phyloP scores from a whole-genome alignment of 1,140 invertebrate genomes.

The Hylaeus anthracinus region DNA sequence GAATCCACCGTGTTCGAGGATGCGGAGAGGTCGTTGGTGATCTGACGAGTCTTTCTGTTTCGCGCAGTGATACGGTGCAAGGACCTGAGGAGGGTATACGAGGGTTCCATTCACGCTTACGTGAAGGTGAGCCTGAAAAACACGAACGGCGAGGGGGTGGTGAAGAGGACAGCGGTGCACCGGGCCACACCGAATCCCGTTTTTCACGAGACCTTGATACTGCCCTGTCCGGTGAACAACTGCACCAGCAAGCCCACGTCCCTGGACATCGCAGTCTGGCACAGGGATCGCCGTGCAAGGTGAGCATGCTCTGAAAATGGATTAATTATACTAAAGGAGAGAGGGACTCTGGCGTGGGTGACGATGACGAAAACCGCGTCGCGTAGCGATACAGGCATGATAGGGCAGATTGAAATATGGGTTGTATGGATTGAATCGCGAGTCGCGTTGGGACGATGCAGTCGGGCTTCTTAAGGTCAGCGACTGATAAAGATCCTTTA shows the following conservation, averaged over 20 bases:
- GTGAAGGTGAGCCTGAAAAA: constrained; percentile 78
- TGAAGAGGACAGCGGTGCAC: constrained; percentile 79
- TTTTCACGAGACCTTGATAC: constrained; percentile 77
- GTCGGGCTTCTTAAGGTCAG: too few relatives aligned
- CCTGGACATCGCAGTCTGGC: constrained; percentile 80
- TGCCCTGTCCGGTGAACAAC: constrained; percentile 74
- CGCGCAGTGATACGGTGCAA: constrained; percentile 78
- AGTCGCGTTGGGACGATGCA: too few relatives aligned
- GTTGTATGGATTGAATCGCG: too few relatives aligned
- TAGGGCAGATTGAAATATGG: too few relatives aligned
- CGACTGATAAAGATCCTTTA: too few relatives aligned
- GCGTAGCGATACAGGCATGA: too few relatives aligned
- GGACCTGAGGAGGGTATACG: constrained; percentile 75
- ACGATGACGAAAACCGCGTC: too few relatives aligned
- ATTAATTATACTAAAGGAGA: too few relatives aligned
- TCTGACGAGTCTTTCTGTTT: constrained; percentile 30
- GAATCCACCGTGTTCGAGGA: too few relatives aligned
- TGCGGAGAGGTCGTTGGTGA: neutral
- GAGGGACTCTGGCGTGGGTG: too few relatives aligned
- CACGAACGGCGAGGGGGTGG: constrained; percentile 72
- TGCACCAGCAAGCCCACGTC: constrained; percentile 72
- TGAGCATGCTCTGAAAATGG: constrained; percentile 59
- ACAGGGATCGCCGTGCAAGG: constrained; percentile 80
- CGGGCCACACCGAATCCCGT: constrained; percentile 79
- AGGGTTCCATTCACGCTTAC: constrained; percentile 79